phyloP scores from a whole-genome alignment of 92 coral and sea anemone species.

The Porites divaricata region DNA sequence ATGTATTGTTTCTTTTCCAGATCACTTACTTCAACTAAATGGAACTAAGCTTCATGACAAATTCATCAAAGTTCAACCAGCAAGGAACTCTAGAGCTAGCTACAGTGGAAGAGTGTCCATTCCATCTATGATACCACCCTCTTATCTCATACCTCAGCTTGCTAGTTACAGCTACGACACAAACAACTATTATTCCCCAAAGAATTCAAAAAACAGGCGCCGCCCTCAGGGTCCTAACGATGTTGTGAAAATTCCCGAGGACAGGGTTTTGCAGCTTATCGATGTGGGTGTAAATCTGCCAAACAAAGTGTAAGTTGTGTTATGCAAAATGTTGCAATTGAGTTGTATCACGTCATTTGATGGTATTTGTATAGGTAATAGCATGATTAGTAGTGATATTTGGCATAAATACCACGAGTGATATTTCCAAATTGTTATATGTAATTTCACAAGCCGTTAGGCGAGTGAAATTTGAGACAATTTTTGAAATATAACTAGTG shows the following conservation, averaged over 20 bases:
- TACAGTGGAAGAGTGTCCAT: constrained; percentile 41
- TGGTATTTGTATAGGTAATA: no score
- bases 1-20: background rate
- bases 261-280: constrained; percentile 72
- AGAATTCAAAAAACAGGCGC: constrained; percentile 19
- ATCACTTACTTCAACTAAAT: constrained; percentile 76
- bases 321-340: no score
- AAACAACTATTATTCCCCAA: background rate
- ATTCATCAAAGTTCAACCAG: constrained; percentile 84
- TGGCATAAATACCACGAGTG: no score
- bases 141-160: constrained; percentile 1
- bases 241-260: constrained; percentile 79
- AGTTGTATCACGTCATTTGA: no score
- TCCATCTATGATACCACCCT: constrained; percentile 58
- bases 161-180: constrained; percentile 18
- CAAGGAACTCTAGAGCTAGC: constrained; percentile 56
- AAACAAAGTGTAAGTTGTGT: constrained; percentile 76
- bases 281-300: constrained; percentile 93
- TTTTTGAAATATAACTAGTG: no score
- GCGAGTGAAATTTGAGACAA: no score
- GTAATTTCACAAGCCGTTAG: no score
- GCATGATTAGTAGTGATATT: no score
- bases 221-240: constrained; percentile 48
- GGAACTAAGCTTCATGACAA: constrained; percentile 80
- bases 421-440: no score